A percentile compares a stretch with the other conserved stretches of the same genome.
Evolutionary conservation across 2,888 invertebrate genomes (phyloP).

Genomic region (Autographa gamma): DNA sequence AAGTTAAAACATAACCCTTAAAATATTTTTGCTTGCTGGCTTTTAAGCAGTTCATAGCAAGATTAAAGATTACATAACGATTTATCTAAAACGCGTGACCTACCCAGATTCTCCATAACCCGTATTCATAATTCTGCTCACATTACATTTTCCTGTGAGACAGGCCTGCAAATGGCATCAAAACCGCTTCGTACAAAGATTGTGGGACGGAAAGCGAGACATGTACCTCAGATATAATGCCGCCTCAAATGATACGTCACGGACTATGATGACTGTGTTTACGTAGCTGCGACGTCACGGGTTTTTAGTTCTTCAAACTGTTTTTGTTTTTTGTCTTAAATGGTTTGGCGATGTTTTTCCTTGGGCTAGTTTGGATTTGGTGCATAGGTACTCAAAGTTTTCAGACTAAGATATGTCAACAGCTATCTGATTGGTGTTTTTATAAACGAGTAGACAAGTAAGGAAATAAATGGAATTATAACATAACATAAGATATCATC

Average conservation of each 20-base stretch:
- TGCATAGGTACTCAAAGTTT: too few relatives aligned
- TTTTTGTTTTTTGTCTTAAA: background rate
- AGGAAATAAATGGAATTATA: too few relatives aligned
- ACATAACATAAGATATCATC: too few relatives aligned
- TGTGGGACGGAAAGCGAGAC: constrained; percentile 2
- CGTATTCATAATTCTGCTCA: background rate
- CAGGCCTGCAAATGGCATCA: constrained; percentile 3
- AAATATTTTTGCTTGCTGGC: too few relatives aligned
- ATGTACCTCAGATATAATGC: constrained; percentile 6
- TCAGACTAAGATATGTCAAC: too few relatives aligned
- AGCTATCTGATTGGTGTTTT: too few relatives aligned
- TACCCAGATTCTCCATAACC: background rate
- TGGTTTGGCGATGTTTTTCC: background rate
- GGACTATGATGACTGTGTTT: constrained; percentile 3
- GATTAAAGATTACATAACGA: too few relatives aligned
- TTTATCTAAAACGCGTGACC: background rate
- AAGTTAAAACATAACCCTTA: too few relatives aligned
- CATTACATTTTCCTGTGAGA: background rate
- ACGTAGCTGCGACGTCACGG: constrained; percentile 34
- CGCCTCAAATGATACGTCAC: background rate
- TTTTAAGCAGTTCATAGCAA: too few relatives aligned
- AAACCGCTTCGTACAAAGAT: constrained; percentile 5
- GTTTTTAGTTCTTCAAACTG: background rate
- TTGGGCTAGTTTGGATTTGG: too few relatives aligned
- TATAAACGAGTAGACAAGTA: too few relatives aligned